These are phyloP conservation scores for Apolygus lucorum DNA, from an alignment of 1,140 invertebrate genomes.

Conservation along the genomic window DNA sequence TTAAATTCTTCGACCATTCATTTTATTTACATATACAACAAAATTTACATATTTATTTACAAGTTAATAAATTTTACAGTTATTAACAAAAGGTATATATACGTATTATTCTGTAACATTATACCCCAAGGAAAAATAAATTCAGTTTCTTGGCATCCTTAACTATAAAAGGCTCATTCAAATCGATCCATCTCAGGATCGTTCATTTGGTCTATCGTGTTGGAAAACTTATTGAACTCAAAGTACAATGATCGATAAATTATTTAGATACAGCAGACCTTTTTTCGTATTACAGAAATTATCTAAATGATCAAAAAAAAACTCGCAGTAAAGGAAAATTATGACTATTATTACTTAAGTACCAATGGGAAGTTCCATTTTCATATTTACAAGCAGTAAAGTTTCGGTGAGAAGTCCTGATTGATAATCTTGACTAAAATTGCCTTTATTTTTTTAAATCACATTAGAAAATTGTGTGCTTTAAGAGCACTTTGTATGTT, in stretches of 20 bases:
- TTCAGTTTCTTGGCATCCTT: not conserved
- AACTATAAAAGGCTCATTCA: not conserved
- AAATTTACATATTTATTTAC: constrained; percentile 14
- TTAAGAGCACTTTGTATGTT: not conserved
- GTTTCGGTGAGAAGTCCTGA: not conserved
- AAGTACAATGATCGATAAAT: not conserved
- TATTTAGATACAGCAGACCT: not conserved
- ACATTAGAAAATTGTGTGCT: not conserved
- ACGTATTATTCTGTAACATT: not conserved
- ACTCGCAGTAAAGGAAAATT: not conserved
- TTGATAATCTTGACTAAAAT: not conserved
- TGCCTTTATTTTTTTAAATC: not conserved
- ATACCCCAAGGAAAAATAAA: constrained; percentile 10
- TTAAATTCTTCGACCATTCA: constrained; percentile 5
- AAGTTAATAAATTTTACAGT: constrained; percentile 4
- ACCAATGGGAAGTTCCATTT: not conserved
- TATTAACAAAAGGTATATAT: not conserved
- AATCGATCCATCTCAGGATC: not conserved
- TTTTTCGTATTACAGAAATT: not conserved
- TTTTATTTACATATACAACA: constrained; percentile 11
- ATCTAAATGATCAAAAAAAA: not conserved
- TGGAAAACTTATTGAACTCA: not conserved
- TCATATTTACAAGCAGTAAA: not conserved
- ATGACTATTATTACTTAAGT: not conserved
- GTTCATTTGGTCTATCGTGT: not conserved